Conservation (phyloP, 2,113 vertebrate genomes). For the Holacanthus passer region DNA sequence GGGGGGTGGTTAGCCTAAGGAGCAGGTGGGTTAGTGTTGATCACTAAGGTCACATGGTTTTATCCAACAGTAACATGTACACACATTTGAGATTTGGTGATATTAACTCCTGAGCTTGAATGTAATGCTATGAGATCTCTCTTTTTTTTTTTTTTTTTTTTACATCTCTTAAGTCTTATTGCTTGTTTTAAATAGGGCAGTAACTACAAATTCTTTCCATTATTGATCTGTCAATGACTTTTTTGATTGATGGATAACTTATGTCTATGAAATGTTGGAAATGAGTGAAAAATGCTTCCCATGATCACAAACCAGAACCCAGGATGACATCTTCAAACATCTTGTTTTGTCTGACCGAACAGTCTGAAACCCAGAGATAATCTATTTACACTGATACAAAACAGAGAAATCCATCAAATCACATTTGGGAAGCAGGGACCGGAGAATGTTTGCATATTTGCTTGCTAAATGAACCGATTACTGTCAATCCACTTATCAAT, state of each 20-base stretch:
- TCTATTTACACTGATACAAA: not conserved
- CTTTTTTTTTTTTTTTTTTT: not conserved
- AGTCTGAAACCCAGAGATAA: too few species aligned
- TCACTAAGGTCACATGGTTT: not conserved
- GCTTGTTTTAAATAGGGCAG: not conserved
- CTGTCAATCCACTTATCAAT: not conserved
- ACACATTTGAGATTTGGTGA: not conserved
- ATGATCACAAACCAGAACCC: not conserved
- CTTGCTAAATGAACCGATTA: not conserved
- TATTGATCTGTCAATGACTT: not conserved
- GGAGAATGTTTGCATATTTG: not conserved
- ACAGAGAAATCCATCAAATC: not conserved
- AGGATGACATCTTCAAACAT: not conserved
- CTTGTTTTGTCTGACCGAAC: not conserved
- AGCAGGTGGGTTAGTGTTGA: not conserved
- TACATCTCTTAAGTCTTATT: not conserved
- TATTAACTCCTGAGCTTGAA: not conserved
- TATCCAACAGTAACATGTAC: not conserved
- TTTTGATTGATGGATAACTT: not conserved
- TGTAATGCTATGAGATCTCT: slow-evolving; percentile 16
- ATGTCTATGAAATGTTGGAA: not conserved
- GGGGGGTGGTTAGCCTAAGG: not conserved
- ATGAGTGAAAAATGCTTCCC: not conserved
- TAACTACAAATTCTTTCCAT: not conserved
- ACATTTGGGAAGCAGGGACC: not conserved